Conservation (phyloP, 2,888 invertebrate genomes). For the Steinernema carpocapsae region DNA sequence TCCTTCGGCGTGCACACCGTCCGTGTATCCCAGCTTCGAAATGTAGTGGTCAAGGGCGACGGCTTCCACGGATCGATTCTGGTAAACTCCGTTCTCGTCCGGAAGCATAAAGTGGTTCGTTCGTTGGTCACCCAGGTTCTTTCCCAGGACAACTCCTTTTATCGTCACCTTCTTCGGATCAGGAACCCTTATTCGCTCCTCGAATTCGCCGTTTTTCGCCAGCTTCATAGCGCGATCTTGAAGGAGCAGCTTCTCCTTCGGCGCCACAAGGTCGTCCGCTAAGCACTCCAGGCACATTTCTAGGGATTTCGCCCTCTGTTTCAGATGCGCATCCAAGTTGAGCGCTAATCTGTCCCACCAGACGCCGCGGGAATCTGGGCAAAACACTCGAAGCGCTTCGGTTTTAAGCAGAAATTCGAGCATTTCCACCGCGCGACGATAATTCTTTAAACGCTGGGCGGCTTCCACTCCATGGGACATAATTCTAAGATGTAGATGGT, state of each 20-base stretch:
- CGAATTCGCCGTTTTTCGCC: slow-evolving; percentile 34
- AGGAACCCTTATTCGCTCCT: neutral
- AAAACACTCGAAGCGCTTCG: slow-evolving; percentile 66
- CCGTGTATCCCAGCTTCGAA: slow-evolving; percentile 46
- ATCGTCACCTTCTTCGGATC: slow-evolving; percentile 48
- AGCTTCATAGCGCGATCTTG: slow-evolving; percentile 51
- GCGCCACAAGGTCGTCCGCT: slow-evolving; percentile 42
- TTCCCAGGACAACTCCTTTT: slow-evolving; percentile 46
- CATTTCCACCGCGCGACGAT: slow-evolving; percentile 73
- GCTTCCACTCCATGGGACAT: slow-evolving; percentile 70
- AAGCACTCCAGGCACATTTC: slow-evolving; percentile 42
- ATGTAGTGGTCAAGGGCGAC: slow-evolving; percentile 55
- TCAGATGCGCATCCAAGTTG: slow-evolving; percentile 73
- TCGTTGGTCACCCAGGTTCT: slow-evolving; percentile 57
- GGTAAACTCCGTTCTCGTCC: slow-evolving; percentile 41
- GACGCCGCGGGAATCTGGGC: slow-evolving; percentile 70
- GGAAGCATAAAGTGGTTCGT: slow-evolving; percentile 54
- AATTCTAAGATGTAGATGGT: neutral
- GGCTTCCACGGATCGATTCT: slow-evolving; percentile 55
- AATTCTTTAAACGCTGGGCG: slow-evolving; percentile 71
- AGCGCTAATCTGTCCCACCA: slow-evolving; percentile 76
- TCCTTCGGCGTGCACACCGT: slow-evolving; percentile 58
- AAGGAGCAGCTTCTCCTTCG: slow-evolving; percentile 49
- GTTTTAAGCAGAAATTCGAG: slow-evolving; percentile 74
- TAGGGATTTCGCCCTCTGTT: slow-evolving; percentile 43